phyloP scores from a whole-genome alignment of 2,113 vertebrate genomes.

The Maccullochella peelii region DNA sequence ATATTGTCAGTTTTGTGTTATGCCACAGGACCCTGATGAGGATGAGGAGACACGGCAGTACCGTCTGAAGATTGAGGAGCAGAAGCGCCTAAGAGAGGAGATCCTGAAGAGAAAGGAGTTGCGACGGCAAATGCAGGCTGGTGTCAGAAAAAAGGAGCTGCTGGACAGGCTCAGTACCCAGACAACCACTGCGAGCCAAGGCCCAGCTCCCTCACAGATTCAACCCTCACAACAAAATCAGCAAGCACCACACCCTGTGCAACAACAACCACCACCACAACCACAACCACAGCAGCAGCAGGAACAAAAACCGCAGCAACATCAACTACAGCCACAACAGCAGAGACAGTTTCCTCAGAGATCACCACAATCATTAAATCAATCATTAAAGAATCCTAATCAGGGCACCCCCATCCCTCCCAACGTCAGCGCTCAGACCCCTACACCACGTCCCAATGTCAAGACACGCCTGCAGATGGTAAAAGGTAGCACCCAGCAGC shows the following conservation, averaged over 20 bases:
- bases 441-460: constrained; percentile 64
- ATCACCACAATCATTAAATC: constrained; percentile 60
- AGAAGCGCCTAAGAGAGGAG: constrained; percentile 95
- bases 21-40: constrained; percentile 89
- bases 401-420: constrained; percentile 56
- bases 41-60: constrained; percentile 96
- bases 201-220: constrained; percentile 54
- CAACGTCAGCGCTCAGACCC: constrained; percentile 57
- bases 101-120: constrained; percentile 95
- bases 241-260: constrained; percentile 45
- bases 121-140: constrained; percentile 95
- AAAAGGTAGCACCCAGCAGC: constrained; percentile 55
- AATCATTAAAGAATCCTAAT: constrained; percentile 53
- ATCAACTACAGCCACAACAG: constrained; percentile 64
- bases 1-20: constrained; percentile 42
- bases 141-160: constrained; percentile 93
- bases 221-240: constrained; percentile 53
- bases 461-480: constrained; percentile 79
- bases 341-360: constrained; percentile 69
- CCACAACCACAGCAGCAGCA: constrained; percentile 35
- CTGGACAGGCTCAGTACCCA: constrained; percentile 90
- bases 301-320: constrained; percentile 5
- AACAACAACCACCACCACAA: constrained; percentile 2
- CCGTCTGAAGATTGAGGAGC: constrained; percentile 96
- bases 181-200: constrained; percentile 72